Evolutionary conservation across 2,113 vertebrate species (phyloP).

Genomic region (Pycnonotus jocosus): DNA sequence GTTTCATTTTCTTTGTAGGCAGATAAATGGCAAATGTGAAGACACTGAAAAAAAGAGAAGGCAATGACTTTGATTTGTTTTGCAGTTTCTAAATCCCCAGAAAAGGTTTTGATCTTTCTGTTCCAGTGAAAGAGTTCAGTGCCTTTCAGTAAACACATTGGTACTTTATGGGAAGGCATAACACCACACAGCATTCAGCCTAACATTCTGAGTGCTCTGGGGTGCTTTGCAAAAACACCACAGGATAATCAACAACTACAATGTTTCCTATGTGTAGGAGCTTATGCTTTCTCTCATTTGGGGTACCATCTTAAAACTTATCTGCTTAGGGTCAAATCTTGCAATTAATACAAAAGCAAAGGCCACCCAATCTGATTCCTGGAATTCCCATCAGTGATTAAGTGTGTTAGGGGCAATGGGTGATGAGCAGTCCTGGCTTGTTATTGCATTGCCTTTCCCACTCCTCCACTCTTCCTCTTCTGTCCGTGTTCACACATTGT

Average conservation of each 20-base stretch:
- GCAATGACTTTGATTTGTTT: slow-evolving; percentile 31
- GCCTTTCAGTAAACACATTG: slow-evolving; percentile 3
- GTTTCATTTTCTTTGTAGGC: slow-evolving; percentile 23
- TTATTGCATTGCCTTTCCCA: neutral
- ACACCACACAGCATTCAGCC: neutral
- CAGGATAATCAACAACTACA: neutral
- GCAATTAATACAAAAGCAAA: neutral
- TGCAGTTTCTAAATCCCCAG: neutral
- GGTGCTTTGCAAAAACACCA: neutral
- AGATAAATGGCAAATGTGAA: slow-evolving; percentile 7
- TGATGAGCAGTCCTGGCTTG: neutral
- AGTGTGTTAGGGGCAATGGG: neutral
- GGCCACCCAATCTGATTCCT: neutral
- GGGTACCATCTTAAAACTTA: neutral
- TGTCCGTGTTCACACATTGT: neutral
- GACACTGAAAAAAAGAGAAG: neutral
- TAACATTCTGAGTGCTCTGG: neutral
- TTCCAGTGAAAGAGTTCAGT: neutral
- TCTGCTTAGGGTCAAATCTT: neutral
- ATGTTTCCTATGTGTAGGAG: neutral
- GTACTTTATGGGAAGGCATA: neutral
- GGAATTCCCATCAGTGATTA: neutral
- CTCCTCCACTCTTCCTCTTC: neutral
- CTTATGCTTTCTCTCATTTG: neutral
- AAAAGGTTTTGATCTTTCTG: slow-evolving; percentile 21